Conservation (phyloP, 2,888 invertebrate species). For the Perdita meconis region DNA sequence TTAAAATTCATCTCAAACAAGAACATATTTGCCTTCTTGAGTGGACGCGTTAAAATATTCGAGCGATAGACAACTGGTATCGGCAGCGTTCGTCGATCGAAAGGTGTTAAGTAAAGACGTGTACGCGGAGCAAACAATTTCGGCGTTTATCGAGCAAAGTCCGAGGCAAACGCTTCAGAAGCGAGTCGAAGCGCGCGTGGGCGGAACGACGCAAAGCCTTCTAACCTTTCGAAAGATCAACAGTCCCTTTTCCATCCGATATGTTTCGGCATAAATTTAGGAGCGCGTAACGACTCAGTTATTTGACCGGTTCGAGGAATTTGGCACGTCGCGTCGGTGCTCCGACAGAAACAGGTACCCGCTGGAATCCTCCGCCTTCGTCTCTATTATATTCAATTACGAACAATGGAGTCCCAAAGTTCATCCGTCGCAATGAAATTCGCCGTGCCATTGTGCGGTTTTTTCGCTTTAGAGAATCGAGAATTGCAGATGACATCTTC, state of each 20-base stretch:
- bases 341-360: not conserved
- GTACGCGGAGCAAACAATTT: slow-evolving; percentile 64
- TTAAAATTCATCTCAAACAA: not conserved
- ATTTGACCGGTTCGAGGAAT: slow-evolving; percentile 39
- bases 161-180: slow-evolving; percentile 46
- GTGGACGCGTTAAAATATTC: slow-evolving; percentile 8
- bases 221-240: slow-evolving; percentile 56
- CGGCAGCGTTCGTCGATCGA: slow-evolving; percentile 52
- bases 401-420: slow-evolving; percentile 11
- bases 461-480: not conserved
- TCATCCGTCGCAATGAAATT: slow-evolving; percentile 3
- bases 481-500: not conserved
- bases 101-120: slow-evolving; percentile 66
- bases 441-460: not conserved
- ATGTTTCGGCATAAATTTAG: slow-evolving; percentile 31
- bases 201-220: slow-evolving; percentile 42
- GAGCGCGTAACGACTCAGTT: slow-evolving; percentile 20
- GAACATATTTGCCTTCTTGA: not conserved
- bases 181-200: slow-evolving; percentile 58
- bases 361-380: not conserved
- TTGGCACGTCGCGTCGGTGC: not conserved
- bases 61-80: slow-evolving; percentile 31
- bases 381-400: not conserved
- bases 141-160: slow-evolving; percentile 65
- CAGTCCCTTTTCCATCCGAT: slow-evolving; percentile 29